These are phyloP conservation scores for Arenaria interpres DNA, from an alignment of 2,113 vertebrate species.

Conservation along the genomic window DNA sequence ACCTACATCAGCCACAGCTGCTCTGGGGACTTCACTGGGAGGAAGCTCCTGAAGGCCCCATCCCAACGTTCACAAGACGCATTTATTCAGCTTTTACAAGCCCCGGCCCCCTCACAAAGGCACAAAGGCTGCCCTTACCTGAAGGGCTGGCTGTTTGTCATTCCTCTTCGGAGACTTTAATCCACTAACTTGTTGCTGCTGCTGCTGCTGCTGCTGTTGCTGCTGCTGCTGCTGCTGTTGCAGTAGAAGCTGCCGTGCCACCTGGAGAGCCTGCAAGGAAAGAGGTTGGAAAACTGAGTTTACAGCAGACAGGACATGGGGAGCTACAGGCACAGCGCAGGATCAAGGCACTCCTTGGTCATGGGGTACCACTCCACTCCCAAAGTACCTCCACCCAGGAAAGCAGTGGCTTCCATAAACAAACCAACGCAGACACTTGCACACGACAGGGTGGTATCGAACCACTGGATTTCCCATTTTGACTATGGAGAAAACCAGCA, in stretches of 20 bases:
- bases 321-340: not conserved
- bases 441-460: accelerated
- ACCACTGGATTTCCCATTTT: not conserved
- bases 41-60: not conserved
- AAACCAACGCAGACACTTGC: not conserved
- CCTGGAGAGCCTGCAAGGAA: constrained; percentile 88
- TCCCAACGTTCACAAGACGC: accelerated
- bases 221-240: constrained; percentile 85
- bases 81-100: not conserved
- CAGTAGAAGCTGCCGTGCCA: constrained; percentile 93
- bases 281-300: constrained; percentile 50
- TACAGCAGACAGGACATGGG: not conserved
- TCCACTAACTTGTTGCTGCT: constrained; percentile 86
- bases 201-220: constrained; percentile 67
- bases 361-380: accelerated
- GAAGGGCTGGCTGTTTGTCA: constrained; percentile 89
- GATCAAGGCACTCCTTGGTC: not conserved
- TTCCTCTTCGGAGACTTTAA: constrained; percentile 91
- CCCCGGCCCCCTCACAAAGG: accelerated
- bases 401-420: not conserved
- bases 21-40: not conserved
- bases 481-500: not conserved
- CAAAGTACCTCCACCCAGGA: not conserved
- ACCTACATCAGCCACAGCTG: not conserved
- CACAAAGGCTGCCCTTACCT: constrained; percentile 77